phyloP scores from a whole-genome alignment of 2,888 invertebrate species.

The Drosophila picticornis region DNA sequence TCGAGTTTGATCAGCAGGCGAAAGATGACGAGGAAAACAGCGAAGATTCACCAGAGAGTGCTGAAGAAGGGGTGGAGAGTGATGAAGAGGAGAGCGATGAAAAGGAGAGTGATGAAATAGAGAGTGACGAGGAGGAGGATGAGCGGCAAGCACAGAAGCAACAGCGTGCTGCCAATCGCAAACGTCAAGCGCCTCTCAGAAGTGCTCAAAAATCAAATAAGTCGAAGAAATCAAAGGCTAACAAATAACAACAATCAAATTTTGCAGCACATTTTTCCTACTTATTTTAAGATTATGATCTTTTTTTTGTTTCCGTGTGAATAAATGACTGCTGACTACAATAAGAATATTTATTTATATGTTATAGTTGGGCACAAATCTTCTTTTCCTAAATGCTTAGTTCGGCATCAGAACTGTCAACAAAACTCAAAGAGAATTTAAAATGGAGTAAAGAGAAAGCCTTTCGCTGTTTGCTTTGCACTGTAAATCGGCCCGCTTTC shows the following conservation, averaged over 20 bases:
- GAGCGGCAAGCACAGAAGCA: not conserved
- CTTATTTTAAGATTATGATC: not conserved
- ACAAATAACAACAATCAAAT: not conserved
- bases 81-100: constrained; percentile 8
- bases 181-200: not conserved
- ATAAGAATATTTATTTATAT: not conserved
- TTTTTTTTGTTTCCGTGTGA: not conserved
- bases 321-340: not conserved
- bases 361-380: not conserved
- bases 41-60: not conserved
- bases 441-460: not conserved
- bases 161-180: not conserved
- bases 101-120: not conserved
- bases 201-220: not conserved
- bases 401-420: not conserved
- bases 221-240: not conserved
- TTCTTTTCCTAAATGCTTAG: not conserved
- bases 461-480: not conserved
- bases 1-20: constrained; percentile 72
- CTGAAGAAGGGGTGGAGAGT: not conserved
- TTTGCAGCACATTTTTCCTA: not conserved
- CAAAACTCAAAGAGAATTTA: not conserved
- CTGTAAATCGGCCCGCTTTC: not conserved
- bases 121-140: not conserved
- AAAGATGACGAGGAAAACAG: constrained; percentile 17